Evolutionary conservation across 2,113 vertebrate genomes (phyloP).

Genomic region (Oreochromis tanganicae): DNA sequence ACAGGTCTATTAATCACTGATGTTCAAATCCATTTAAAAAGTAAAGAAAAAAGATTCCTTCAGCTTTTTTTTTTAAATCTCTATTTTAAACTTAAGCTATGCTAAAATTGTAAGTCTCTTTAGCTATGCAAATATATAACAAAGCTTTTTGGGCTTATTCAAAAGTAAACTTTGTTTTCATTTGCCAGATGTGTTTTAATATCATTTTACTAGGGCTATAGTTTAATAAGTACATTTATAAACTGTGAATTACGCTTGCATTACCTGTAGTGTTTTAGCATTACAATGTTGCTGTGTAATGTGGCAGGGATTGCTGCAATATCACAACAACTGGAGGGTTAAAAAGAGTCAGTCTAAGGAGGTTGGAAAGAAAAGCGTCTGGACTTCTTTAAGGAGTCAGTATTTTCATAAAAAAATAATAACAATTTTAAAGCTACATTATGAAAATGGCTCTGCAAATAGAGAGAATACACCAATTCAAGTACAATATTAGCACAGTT

Average conservation of each 20-base stretch:
- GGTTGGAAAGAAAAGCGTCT: not conserved
- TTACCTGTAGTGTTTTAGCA: not conserved
- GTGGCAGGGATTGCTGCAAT: not conserved
- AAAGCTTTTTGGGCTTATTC: not conserved
- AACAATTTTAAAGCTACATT: not conserved
- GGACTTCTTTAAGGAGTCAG: not conserved
- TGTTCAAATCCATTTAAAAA: not conserved
- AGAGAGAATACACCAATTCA: not conserved
- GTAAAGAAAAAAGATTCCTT: not conserved
- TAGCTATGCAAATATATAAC: not conserved
- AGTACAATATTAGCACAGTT: not conserved
- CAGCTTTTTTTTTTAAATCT: not conserved
- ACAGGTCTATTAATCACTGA: not conserved
- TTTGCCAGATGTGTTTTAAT: not conserved
- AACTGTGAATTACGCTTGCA: not conserved
- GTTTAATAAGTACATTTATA: not conserved
- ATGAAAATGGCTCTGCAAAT: not conserved
- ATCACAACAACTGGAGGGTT: not conserved
- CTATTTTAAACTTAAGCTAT: not conserved
- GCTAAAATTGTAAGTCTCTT: not conserved
- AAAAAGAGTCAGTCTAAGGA: not conserved
- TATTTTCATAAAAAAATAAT: not conserved
- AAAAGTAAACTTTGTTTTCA: not conserved
- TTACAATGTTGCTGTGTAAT: not conserved
- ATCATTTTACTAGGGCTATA: not conserved